Evolutionary conservation across 2,113 vertebrate species (phyloP).

Genomic region (Siniperca knerii): DNA sequence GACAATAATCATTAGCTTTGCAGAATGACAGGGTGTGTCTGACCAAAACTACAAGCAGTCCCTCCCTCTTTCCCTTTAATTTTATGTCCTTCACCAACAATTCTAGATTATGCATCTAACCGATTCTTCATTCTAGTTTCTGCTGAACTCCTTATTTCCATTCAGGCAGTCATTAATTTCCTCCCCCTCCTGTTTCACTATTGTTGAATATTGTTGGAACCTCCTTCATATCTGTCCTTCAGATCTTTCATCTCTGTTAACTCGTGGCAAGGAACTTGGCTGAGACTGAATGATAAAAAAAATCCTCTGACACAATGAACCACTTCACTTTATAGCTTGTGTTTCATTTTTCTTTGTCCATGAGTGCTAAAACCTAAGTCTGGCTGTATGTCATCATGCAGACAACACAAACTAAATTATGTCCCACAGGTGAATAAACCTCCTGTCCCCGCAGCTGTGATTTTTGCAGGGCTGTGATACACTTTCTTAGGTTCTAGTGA

Average conservation of each 20-base stretch:
- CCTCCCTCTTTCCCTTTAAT: slow-evolving; percentile 7
- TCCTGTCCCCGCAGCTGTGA: not conserved
- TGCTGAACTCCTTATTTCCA: slow-evolving; percentile 30
- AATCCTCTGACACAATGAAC: slow-evolving; percentile 13
- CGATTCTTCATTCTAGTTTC: slow-evolving; percentile 14
- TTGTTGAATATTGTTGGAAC: not conserved
- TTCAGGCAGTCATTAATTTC: slow-evolving; percentile 24
- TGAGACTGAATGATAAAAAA: not conserved
- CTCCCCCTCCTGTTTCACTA: slow-evolving; percentile 42
- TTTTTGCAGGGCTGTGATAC: not conserved
- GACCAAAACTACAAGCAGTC: slow-evolving; percentile 4
- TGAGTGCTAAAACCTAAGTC: not conserved
- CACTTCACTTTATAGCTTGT: not conserved
- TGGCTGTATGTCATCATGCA: not conserved
- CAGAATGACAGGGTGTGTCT: slow-evolving; percentile 63
- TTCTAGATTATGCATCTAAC: slow-evolving; percentile 15
- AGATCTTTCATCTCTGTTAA: slow-evolving; percentile 16
- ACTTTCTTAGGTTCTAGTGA: no score
- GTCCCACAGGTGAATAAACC: not conserved
- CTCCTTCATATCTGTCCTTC: slow-evolving; percentile 54
- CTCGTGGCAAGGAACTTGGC: slow-evolving; percentile 12
- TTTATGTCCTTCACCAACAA: slow-evolving; percentile 19
- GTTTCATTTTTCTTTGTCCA: not conserved
- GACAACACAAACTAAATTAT: slow-evolving; percentile 5
- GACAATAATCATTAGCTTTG: slow-evolving; percentile 58